Evolutionary conservation across 2,888 invertebrate species (phyloP), one percentile per base, ranked within the genome.

Genomic region (Nebria salina): DNA sequence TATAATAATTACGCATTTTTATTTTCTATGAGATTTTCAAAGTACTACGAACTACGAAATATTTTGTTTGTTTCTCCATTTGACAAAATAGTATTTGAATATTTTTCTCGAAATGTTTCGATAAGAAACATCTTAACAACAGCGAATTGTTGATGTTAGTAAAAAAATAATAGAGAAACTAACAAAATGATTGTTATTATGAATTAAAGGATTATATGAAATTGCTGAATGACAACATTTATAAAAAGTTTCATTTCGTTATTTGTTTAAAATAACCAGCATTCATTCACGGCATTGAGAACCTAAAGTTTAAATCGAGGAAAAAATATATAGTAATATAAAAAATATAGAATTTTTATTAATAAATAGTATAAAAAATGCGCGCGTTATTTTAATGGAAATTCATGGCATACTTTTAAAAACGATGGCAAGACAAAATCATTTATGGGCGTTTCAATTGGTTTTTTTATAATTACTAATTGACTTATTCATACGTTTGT

Each of bases 351-450:
- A 76, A 70, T 76, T 54, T 54, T 54, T 4, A 54, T 70, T 76
- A 76, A 76, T 76, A 76, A 76, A 76, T 76, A 76, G 70, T 76
- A 76, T 76, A 25, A 76, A 76, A 76, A 70, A 70, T 70, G 54
- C 54, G 54, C 54, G 54, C 54, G 54, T 13, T 54, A 54, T 54
- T 54, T 76, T 76, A 76, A 43, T 76, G 68, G 76, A 76, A 70
- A 66, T 76, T 68, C 68, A 76, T 76, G 76, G 76, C 76, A 76
- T 70, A 76, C 26, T 43, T 68, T 70, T 70, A 76, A 70, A 20
- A 70, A 54, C 68, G 4, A 54, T 54, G 76, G 76, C 76, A 76
- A 76, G 54, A 66, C 65, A 65, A 76, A n/a, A 66, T 34, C 26
- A 75, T 65, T 42, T 20, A 42, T 72, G 6, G 41, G n/a, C 7